Conservation (phyloP, 2,888 invertebrate genomes). For the Polydrusus tereticollis region DNA sequence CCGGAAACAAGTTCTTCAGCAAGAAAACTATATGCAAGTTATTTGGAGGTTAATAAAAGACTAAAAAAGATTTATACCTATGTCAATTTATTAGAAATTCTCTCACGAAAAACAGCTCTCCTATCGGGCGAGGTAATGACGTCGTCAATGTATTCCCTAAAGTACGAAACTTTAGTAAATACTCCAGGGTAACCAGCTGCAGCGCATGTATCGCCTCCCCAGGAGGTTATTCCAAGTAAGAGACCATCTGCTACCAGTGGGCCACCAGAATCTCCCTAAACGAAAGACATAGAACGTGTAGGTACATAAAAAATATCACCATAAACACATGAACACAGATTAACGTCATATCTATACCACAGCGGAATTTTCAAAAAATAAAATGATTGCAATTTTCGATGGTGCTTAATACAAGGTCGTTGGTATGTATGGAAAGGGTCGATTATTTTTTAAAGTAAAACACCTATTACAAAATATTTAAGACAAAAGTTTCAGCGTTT, state of each 20-base stretch:
- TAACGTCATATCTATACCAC: too few species aligned
- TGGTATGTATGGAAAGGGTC: too few species aligned
- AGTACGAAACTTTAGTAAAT: conserved; percentile 49
- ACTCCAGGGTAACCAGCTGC: conserved; percentile 52
- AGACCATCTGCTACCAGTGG: conserved; percentile 44
- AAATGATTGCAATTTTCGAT: too few species aligned
- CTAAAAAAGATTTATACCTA: neutral
- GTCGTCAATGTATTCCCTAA: conserved; percentile 48
- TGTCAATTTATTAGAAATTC: conserved; percentile 5
- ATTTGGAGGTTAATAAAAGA: too few species aligned
- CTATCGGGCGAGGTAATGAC: conserved; percentile 20
- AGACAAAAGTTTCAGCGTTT: too few species aligned
- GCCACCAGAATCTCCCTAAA: conserved; percentile 50
- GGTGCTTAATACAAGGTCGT: too few species aligned
- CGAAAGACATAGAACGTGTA: neutral
- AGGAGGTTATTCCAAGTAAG: conserved; percentile 45
- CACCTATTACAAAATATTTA: too few species aligned
- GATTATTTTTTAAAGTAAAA: too few species aligned
- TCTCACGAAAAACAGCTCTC: conserved; percentile 16
- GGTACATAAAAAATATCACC: neutral
- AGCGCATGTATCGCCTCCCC: conserved; percentile 51
- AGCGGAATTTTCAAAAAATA: too few species aligned
- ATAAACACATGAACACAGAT: neutral
- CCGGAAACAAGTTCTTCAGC: too few species aligned
- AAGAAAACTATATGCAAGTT: too few species aligned